A percentile compares a stretch with the other conserved stretches of the same genome.
These are phyloP conservation scores for Pantherophis alleghaniensis DNA, from an alignment of 2,797 vertebrate genomes.

Conservation along the genomic window DNA sequence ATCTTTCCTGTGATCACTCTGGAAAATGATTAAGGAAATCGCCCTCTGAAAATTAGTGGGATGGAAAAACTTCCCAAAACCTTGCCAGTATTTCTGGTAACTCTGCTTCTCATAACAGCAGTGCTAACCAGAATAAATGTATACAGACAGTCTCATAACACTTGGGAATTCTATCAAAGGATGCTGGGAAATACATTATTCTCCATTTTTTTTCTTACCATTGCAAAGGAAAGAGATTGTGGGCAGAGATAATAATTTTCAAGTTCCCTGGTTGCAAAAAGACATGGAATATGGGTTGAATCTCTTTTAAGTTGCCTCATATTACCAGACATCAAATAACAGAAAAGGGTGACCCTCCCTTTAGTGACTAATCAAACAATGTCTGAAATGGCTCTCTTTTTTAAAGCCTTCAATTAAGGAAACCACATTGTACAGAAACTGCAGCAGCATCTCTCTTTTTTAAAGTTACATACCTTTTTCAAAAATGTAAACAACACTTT, in stretches of 20 bases:
- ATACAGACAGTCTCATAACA: not conserved
- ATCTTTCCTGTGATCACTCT: not conserved
- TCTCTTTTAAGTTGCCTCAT: slow-evolving; percentile 68
- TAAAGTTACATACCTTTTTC: slow-evolving; percentile 55
- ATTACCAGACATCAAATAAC: slow-evolving; percentile 75
- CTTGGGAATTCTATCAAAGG: slow-evolving; percentile 3
- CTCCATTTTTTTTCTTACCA: not conserved
- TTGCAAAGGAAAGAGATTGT: slow-evolving; percentile 3
- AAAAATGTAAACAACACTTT: slow-evolving; percentile 59
- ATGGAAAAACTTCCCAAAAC: not conserved
- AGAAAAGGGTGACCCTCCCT: slow-evolving; percentile 69
- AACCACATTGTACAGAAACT: slow-evolving; percentile 80
- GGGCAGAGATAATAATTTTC: slow-evolving; percentile 61
- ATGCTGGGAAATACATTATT: not conserved
- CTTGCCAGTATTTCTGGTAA: slow-evolving; percentile 14
- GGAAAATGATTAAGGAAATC: not conserved
- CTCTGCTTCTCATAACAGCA: not conserved
- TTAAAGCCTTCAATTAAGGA: slow-evolving; percentile 74
- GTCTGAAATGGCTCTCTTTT: slow-evolving; percentile 72
- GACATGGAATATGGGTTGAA: slow-evolving; percentile 56
- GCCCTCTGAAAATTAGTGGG: not conserved
- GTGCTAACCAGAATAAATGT: not conserved
- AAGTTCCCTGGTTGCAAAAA: slow-evolving; percentile 55
- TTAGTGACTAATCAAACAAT: slow-evolving; percentile 74
- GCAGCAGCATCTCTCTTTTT: slow-evolving; percentile 66